Conservation (phyloP, 1,140 invertebrate genomes). For the Stenopsyche tienmushanensis region DNA sequence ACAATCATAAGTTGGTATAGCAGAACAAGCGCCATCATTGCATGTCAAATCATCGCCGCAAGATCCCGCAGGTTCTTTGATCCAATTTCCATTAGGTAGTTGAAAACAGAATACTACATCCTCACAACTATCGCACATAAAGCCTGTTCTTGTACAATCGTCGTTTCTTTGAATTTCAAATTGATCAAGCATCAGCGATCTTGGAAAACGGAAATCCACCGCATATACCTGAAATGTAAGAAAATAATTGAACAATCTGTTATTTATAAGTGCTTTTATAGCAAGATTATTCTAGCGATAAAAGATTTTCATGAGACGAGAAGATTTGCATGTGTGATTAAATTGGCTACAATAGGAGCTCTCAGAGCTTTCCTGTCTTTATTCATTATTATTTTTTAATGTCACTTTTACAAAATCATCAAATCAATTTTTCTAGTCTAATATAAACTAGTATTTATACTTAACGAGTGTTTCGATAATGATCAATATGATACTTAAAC, state of each 20-base stretch:
- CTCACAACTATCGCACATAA: background rate
- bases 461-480: no score
- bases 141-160: background rate
- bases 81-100: background rate
- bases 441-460: no score
- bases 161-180: background rate
- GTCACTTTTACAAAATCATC: no score
- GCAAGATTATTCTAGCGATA: no score
- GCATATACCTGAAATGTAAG: background rate
- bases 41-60: background rate
- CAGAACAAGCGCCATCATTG: background rate
- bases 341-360: no score
- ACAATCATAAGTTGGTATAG: background rate
- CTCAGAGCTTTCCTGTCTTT: no score
- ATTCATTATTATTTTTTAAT: no score
- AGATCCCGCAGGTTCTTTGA: background rate
- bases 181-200: background rate
- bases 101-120: background rate
- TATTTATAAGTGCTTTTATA: no score
- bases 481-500: no score
- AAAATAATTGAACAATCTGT: no score
- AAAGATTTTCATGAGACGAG: background rate
- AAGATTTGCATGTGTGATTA: no score
- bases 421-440: no score
- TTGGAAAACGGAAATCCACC: background rate